Base-by-base conservation (phyloP, 1,140 invertebrate genomes). In the Zaprionus ornatus region DNA sequence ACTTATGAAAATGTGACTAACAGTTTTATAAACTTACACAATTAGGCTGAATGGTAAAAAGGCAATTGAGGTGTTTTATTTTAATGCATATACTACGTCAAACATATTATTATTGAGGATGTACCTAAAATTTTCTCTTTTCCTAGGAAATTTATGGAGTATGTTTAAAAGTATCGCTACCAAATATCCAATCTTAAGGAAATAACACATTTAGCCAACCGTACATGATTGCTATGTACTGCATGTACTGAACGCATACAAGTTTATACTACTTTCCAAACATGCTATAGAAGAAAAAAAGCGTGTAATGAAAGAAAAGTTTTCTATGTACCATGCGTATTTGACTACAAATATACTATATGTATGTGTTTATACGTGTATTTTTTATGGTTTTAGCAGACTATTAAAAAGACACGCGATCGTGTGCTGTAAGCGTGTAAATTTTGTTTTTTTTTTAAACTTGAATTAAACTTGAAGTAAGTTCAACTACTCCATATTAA, bases 401-500 rank as follows among this genome's bases (percentile, higher is more conserved):
- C 54, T 29, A 29, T 40, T 57, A 52, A 12, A n/a, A 57, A 63
- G 15, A 42, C 73, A 75, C 67, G 73, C 73, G 42, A 75, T 75
- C 60, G n/a, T 21, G 50, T 35, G 54, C 60, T 45, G 35, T 75
- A 42, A 71, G 4, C 68, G 67, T 59, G 40, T 40, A 63, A 54
- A 27, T 50, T 37, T 42, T 56, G 32, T 75, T 17, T 75, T 75
- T 75, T 42, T 54, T 52, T 19, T 71, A 29, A 40, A 74, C 72
- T 62, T 74, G 72, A 70, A 55, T 69, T 69, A 32, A n/a, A n/a
- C n/a, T n/a, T n/a, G n/a, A 48, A 59, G 37, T 64, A 29, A 59
- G 29, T 64, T 27, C 35, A 57, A 29, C 23, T 40, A 42, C 10
- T 52, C 56, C 19, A 40, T 67, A 40, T 70, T 70, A 52, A 32